These are phyloP conservation scores for Xyrauchen texanus DNA, from an alignment of 2,113 vertebrate species.

Conservation along the genomic window DNA sequence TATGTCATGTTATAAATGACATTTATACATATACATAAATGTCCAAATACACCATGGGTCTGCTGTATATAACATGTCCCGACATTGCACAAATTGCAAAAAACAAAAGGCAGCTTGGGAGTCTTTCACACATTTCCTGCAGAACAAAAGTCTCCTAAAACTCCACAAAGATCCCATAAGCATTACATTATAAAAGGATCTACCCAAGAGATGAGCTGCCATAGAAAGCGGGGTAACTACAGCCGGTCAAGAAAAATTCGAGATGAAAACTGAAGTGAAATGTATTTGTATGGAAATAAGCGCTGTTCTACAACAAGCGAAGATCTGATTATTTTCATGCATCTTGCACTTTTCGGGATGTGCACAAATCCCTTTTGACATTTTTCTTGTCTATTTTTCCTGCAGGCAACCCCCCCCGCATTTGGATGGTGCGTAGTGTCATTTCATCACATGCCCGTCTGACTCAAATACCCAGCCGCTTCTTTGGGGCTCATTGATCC, in stretches of 20 bases:
- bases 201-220: neutral
- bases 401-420: constrained; percentile 16
- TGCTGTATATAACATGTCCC: too few relatives aligned
- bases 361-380: constrained; percentile 51
- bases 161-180: neutral
- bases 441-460: constrained; percentile 31
- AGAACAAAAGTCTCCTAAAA: neutral
- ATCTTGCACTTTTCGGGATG: constrained; percentile 41
- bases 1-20: too few relatives aligned
- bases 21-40: too few relatives aligned
- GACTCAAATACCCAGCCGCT: constrained; percentile 40
- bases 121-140: neutral
- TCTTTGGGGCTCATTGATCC: constrained; percentile 56
- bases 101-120: neutral
- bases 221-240: neutral
- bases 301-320: constrained; percentile 29
- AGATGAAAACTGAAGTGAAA: constrained; percentile 23
- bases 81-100: neutral
- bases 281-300: constrained; percentile 52
- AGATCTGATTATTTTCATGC: constrained; percentile 49
- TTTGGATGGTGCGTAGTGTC: constrained; percentile 16
- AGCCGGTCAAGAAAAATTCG: neutral
- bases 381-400: neutral
- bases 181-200: constrained; percentile 17
- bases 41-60: too few relatives aligned